These are phyloP conservation scores for Euthynnus affinis DNA, from an alignment of 2,797 vertebrate genomes.

Conservation along the genomic window DNA sequence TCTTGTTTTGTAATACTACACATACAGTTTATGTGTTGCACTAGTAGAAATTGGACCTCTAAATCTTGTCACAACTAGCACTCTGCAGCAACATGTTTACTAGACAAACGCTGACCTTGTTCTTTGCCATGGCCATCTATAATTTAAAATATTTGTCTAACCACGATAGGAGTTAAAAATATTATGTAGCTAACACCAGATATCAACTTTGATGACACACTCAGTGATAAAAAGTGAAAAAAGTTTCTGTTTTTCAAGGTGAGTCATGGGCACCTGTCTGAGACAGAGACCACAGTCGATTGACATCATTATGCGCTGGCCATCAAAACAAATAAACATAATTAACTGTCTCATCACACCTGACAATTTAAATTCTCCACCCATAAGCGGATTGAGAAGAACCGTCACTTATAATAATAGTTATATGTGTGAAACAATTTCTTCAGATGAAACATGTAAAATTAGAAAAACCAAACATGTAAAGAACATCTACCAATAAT, in stretches of 20 bases:
- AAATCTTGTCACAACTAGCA: background rate
- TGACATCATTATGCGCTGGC: conserved; percentile 11
- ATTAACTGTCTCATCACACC: conserved; percentile 22
- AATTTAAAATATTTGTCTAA: conserved; percentile 15
- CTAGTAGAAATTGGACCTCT: background rate
- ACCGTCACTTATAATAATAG: background rate
- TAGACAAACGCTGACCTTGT: background rate
- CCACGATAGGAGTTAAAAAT: background rate
- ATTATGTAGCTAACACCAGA: conserved; percentile 5
- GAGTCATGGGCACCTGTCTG: conserved; percentile 23
- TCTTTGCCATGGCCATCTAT: background rate
- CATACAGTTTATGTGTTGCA: background rate
- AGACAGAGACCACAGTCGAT: background rate
- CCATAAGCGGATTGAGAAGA: background rate
- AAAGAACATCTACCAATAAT: background rate
- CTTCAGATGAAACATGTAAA: background rate
- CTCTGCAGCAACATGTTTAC: conserved; percentile 6
- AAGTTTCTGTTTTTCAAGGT: conserved; percentile 19
- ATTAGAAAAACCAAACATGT: conserved; percentile 14
- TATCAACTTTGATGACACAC: conserved; percentile 21
- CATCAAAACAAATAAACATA: conserved; percentile 21
- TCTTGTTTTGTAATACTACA: background rate
- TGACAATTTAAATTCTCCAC: conserved; percentile 21
- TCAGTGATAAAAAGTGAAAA: background rate
- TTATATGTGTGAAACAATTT: background rate